These are phyloP conservation scores for Fopius arisanus DNA, from an alignment of 1,140 invertebrate genomes.

Conservation along the genomic window DNA sequence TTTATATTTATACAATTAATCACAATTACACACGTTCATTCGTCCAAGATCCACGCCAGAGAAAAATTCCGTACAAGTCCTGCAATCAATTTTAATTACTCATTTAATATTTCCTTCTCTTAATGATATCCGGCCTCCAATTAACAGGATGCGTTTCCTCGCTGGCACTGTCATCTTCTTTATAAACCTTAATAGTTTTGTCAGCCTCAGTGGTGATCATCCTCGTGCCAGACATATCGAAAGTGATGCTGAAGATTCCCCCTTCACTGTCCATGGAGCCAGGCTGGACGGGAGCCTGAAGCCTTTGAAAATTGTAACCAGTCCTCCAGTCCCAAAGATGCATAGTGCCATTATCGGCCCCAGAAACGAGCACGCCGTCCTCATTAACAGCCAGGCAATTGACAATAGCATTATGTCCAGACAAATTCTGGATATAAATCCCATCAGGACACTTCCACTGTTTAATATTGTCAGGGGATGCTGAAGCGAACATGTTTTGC, in stretches of 20 bases:
- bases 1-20: not conserved
- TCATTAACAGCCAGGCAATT: slow-evolving; percentile 95
- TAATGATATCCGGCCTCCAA: slow-evolving; percentile 87
- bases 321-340: slow-evolving; percentile 99
- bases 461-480: slow-evolving; percentile 98
- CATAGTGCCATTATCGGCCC: slow-evolving; percentile 98
- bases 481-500: slow-evolving; percentile 95
- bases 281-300: slow-evolving; percentile 93
- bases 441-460: slow-evolving; percentile 99
- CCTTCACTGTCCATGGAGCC: slow-evolving; percentile 99
- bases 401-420: slow-evolving; percentile 97
- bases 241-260: slow-evolving; percentile 95
- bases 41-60: not conserved
- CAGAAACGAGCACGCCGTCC: slow-evolving; percentile 96
- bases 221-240: slow-evolving; percentile 91
- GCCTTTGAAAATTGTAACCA: slow-evolving; percentile 96
- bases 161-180: slow-evolving; percentile 94
- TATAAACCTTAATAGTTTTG: slow-evolving; percentile 99
- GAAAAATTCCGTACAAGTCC: not conserved
- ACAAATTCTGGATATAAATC: slow-evolving; percentile 96
- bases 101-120: slow-evolving; percentile 32
- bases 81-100: too few species aligned
- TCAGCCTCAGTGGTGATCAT: slow-evolving; percentile 98
- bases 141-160: slow-evolving; percentile 97
- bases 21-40: not conserved